These are phyloP conservation scores for Myopa tessellatipennis DNA, from an alignment of 2,888 invertebrate species.

Conservation along the genomic window DNA sequence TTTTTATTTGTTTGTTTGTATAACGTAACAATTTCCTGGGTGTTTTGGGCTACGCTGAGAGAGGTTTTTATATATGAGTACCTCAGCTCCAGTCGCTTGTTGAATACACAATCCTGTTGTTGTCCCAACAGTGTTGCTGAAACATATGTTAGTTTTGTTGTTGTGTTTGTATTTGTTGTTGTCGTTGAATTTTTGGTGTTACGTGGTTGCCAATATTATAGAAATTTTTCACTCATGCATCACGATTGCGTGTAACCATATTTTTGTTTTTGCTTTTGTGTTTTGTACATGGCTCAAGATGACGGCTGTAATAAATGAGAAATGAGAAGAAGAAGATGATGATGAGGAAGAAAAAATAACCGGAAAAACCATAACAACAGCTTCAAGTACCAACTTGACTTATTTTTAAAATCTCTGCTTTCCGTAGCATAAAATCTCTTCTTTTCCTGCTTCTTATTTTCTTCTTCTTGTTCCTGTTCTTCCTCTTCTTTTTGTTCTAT, in stretches of 20 bases:
- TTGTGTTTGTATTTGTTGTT: background rate
- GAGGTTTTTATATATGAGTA: background rate
- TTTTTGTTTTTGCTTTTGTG: background rate
- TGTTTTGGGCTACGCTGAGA: no score
- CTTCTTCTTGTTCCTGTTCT: no score
- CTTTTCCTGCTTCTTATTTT: no score
- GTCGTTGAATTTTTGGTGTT: background rate
- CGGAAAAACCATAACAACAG: no score
- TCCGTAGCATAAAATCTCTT: no score
- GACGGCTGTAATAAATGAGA: background rate
- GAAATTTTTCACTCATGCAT: slow-evolving; percentile 16
- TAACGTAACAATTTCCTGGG: no score
- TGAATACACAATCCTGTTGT: slow-evolving; percentile 19
- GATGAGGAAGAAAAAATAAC: no score
- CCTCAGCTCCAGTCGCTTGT: slow-evolving; percentile 12
- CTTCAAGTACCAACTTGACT: no score
- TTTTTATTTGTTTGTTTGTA: no score
- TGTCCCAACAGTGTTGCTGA: background rate
- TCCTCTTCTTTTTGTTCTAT: no score
- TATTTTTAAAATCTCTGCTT: no score
- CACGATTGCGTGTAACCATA: background rate
- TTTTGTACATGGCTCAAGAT: background rate
- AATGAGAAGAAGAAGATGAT: no score
- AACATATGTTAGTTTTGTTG: background rate
- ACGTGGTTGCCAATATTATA: background rate